These are phyloP conservation scores for Hylaeus volcanicus DNA, from an alignment of 1,140 invertebrate species.

Conservation along the genomic window DNA sequence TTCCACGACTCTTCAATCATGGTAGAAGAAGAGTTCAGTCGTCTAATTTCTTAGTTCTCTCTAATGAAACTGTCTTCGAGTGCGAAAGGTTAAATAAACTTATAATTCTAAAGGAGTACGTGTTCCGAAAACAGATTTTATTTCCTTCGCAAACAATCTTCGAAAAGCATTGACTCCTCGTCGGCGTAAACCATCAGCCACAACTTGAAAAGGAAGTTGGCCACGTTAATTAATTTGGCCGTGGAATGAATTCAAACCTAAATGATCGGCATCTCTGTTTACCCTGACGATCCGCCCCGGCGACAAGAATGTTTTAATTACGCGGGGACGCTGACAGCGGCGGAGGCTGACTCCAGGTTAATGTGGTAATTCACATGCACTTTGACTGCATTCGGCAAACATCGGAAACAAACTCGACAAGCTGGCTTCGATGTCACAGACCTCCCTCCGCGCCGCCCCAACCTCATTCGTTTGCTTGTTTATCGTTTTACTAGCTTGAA, in stretches of 20 bases:
- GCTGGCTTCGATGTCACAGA: constrained; percentile 65
- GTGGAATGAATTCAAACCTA: constrained; percentile 63
- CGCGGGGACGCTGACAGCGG: constrained; percentile 45
- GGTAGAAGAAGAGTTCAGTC: too few relatives aligned
- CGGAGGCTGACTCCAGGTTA: constrained; percentile 68
- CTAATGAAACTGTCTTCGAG: too few relatives aligned
- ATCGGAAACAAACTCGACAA: constrained; percentile 72
- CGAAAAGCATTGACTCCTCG: too few relatives aligned
- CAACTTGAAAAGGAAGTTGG: constrained; percentile 30
- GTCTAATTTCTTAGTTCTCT: too few relatives aligned
- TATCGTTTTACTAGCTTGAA: constrained; percentile 53
- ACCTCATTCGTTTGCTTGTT: constrained; percentile 20
- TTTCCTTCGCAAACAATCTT: too few relatives aligned
- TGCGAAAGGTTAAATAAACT: too few relatives aligned
- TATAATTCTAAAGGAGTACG: too few relatives aligned
- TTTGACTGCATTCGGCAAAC: constrained; percentile 77
- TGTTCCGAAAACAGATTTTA: too few relatives aligned
- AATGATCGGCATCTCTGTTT: constrained; percentile 66
- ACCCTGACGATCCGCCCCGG: constrained; percentile 51
- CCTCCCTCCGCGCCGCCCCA: constrained; percentile 18
- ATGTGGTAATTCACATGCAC: constrained; percentile 78
- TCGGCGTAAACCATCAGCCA: too few relatives aligned
- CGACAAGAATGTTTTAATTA: constrained; percentile 76
- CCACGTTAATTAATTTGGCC: constrained; percentile 55
- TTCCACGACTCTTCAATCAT: too few relatives aligned